Base-by-base conservation (phyloP, 2,888 invertebrate species). In the Dyspetes luteomarginatus region DNA sequence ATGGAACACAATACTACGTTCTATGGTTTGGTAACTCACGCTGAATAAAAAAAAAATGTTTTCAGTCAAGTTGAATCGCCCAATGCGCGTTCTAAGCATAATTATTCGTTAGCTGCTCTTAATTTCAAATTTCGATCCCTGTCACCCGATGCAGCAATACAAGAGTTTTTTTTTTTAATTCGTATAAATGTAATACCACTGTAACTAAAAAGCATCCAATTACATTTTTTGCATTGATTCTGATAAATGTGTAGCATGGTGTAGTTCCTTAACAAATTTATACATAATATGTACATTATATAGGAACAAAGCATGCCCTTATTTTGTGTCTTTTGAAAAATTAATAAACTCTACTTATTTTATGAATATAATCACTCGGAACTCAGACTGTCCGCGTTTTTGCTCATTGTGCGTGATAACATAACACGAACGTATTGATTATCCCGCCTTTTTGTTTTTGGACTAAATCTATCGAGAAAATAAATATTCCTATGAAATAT, bases 401-500 rank as follows among this genome's bases (percentile, higher is more conserved):
- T 72, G 17, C 58, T n/a, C 55, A 41, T n/a, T 52, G 80, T 80
- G 80, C 75, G 55, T 41, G 36, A 15, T 62, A 28, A 7, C n/a
- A n/a, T 26, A 69, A 62, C 19, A 41, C n/a, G 50, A 52, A 41
- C 64, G 56, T 50, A 50, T 62, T 48, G 64, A 48, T n/a, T 41
- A 28, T 64, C 26, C 56, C 50, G 41, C 7, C 30, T 30, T 36
- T 36, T 36, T 36, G 48, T 48, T n/a, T 41, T 64, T 17, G 28
- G 22, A 30, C 30, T 62, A 48, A 56, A 17, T 45, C 30, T 76
- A 55, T 52, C 43, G 69, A 77, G n/a, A 77, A 77, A 81, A 81
- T 81, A 77, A 81, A 81, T 81, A 81, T 74, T 12, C 52, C 64
- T 65, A 74, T 74, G 15, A 74, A 71, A 52, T 74, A 81, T 74